A percentile compares a stretch with the other conserved stretches of the same genome.
These are phyloP conservation scores for Drosophila paracracens DNA, from an alignment of 2,888 invertebrate species.

Conservation along the genomic window DNA sequence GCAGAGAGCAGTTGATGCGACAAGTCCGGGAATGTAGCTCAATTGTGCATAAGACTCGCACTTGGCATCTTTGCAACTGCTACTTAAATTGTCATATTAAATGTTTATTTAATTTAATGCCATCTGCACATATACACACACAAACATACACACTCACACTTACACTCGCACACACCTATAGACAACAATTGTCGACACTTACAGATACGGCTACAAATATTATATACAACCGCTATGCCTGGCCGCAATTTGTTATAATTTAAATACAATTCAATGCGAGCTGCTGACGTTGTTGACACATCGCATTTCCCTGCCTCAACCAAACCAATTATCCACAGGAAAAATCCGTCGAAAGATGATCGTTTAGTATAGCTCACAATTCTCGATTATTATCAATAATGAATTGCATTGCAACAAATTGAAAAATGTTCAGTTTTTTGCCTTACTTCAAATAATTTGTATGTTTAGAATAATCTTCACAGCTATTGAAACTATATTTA, in stretches of 20 bases:
- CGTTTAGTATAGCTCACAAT: constrained; percentile 2
- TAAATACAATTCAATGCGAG: constrained; percentile 74
- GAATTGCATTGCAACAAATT: neutral
- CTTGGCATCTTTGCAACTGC: constrained; percentile 62
- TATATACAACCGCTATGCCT: constrained; percentile 46
- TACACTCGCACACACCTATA: constrained; percentile 17
- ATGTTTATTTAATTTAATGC: constrained; percentile 78
- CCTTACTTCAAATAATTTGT: neutral
- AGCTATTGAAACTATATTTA: neutral
- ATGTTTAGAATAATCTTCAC: neutral
- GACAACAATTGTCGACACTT: constrained; percentile 68
- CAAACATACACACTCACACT: constrained; percentile 9
- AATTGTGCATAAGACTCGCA: constrained; percentile 66
- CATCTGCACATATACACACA: constrained; percentile 48
- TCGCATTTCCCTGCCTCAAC: constrained; percentile 22
- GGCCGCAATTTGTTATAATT: constrained; percentile 79
- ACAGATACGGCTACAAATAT: constrained; percentile 27
- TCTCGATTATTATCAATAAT: neutral
- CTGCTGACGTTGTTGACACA: constrained; percentile 44
- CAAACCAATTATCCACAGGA: constrained; percentile 11
- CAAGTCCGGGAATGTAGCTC: constrained; percentile 61
- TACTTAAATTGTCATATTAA: constrained; percentile 77
- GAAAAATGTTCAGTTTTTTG: neutral
- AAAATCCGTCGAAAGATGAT: neutral
- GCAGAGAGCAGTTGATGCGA: constrained; percentile 38